Conservation (phyloP, 1,140 invertebrate genomes). For the Ctenoplectra terminalis region DNA sequence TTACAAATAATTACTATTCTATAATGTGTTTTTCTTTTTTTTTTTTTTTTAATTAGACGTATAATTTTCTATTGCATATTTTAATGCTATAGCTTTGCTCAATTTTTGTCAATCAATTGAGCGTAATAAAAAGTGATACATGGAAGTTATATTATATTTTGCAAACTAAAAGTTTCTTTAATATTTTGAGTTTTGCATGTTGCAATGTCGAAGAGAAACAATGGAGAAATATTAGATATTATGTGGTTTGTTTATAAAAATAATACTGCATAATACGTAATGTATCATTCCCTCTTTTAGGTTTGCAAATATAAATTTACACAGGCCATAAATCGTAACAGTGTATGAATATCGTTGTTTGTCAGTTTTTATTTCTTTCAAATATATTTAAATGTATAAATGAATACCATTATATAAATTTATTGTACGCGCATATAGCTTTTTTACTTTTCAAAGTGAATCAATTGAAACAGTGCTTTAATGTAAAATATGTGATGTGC, state of each 20-base stretch:
- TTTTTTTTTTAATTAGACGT: not conserved
- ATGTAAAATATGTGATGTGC: not conserved
- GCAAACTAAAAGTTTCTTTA: not conserved
- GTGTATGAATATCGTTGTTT: not conserved
- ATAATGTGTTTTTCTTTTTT: no score
- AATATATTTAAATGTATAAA: slow-evolving; percentile 8
- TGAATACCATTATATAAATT: not conserved
- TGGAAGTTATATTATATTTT: not conserved
- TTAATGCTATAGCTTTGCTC: not conserved
- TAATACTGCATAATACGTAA: not conserved
- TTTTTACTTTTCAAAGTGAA: not conserved
- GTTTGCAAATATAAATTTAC: not conserved
- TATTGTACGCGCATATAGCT: not conserved
- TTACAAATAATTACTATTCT: not conserved
- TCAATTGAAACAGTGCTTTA: not conserved
- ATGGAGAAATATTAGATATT: not conserved
- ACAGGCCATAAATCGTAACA: not conserved
- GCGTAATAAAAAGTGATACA: not conserved
- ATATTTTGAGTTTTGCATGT: not conserved
- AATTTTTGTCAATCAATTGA: not conserved
- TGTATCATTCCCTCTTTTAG: not conserved
- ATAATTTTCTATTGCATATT: slow-evolving; percentile 10
- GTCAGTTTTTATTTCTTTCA: not conserved
- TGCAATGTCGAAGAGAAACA: not conserved
- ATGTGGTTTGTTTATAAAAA: not conserved